phyloP scores from a whole-genome alignment of 2,797 vertebrate genomes.

The Chaetophractus vellerosus region DNA sequence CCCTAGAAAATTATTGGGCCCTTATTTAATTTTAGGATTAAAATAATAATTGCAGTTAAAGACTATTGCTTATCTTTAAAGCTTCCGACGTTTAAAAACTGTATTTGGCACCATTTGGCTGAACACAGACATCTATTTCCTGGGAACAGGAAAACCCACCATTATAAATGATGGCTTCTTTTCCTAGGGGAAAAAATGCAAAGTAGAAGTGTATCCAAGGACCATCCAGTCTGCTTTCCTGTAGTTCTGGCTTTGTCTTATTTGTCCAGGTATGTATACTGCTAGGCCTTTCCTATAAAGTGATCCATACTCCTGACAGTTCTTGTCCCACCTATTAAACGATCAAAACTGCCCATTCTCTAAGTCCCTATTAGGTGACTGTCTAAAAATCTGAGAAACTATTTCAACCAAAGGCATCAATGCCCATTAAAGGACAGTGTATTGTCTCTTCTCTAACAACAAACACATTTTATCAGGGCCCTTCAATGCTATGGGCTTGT shows the following conservation, averaged over 20 bases:
- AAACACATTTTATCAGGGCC: neutral
- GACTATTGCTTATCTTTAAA: slow-evolving; percentile 7
- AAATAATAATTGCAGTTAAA: slow-evolving; percentile 59
- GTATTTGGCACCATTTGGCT: neutral
- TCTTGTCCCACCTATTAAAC: neutral
- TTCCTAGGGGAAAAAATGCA: neutral
- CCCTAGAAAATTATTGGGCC: slow-evolving; percentile 31
- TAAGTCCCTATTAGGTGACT: neutral
- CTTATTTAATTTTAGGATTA: slow-evolving; percentile 66
- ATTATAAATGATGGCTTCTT: neutral
- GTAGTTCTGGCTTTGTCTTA: neutral
- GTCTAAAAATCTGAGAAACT: slow-evolving; percentile 29
- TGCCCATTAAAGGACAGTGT: neutral
- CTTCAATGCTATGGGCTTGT: neutral
- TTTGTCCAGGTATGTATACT: neutral
- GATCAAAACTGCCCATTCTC: neutral
- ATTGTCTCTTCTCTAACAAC: neutral
- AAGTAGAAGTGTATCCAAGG: neutral
- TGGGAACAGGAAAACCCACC: neutral
- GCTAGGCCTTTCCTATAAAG: neutral
- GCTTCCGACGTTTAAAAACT: slow-evolving; percentile 31
- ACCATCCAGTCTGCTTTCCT: neutral
- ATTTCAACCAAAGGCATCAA: neutral
- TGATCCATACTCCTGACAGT: neutral
- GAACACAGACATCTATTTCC: neutral